Conservation (phyloP, 2,113 vertebrate species). For the Lophura nycthemera region DNA sequence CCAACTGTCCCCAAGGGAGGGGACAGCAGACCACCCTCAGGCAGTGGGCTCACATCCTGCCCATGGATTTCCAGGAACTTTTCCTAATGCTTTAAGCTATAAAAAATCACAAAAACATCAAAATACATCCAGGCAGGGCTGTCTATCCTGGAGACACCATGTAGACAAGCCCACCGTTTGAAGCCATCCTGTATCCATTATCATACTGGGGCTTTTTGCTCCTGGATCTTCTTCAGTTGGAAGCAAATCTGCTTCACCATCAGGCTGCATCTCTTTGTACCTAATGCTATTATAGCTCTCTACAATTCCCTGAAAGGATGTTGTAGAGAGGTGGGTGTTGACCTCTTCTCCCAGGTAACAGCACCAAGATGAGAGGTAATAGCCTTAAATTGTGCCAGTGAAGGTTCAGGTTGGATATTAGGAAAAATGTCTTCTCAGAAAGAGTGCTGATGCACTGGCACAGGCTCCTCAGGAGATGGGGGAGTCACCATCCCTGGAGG, state of each 20-base stretch:
- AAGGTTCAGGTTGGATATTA: no score
- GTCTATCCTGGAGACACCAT: accelerated
- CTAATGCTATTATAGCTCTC: not conserved
- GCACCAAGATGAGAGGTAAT: no score
- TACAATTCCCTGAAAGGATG: no score
- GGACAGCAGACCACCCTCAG: accelerated
- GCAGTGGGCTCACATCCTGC: not conserved
- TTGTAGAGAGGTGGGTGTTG: no score
- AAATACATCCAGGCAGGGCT: accelerated
- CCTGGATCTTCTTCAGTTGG: not conserved
- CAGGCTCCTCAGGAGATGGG: no score
- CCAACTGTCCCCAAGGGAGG: not conserved
- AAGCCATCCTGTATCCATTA: not conserved
- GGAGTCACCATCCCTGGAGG: no score
- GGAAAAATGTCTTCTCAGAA: no score
- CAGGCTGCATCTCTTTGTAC: not conserved
- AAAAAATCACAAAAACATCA: not conserved
- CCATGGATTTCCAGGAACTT: not conserved
- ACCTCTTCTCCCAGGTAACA: no score
- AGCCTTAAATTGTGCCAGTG: no score
- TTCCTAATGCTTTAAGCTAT: not conserved
- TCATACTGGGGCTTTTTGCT: not conserved
- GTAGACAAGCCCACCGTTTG: accelerated
- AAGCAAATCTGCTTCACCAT: accelerated
- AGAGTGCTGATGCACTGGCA: no score